phyloP scores from a whole-genome alignment of 2,888 invertebrate species.

The Rhopalosiphum nymphaeae region DNA sequence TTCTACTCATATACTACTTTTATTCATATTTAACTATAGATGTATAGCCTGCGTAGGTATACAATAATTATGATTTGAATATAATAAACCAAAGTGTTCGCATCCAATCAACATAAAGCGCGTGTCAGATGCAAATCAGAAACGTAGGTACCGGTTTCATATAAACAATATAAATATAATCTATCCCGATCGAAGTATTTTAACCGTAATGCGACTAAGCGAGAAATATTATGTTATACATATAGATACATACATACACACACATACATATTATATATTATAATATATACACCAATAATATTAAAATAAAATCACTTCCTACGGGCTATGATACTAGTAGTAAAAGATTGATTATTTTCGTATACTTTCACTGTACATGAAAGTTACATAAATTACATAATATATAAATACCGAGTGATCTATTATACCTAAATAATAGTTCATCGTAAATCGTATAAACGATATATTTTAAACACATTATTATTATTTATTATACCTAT shows the following conservation, averaged over 20 bases:
- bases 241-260: background rate
- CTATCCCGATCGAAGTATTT: background rate
- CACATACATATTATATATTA: background rate
- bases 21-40: background rate
- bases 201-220: background rate
- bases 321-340: background rate
- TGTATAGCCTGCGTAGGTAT: background rate
- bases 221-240: background rate
- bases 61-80: background rate
- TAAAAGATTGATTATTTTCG: background rate
- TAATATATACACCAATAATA: background rate
- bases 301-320: constrained; percentile 5
- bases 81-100: background rate
- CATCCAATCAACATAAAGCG: background rate
- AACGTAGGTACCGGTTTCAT: background rate
- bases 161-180: background rate
- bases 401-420: background rate
- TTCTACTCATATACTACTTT: background rate
- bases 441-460: background rate
- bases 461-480: background rate
- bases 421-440: background rate
- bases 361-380: constrained; percentile 11
- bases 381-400: constrained; percentile 19
- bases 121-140: background rate
- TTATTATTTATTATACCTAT: constrained; percentile 14